Evolutionary conservation across 2,888 invertebrate genomes (phyloP).

Genomic region (Leptinotarsa peninsularis): DNA sequence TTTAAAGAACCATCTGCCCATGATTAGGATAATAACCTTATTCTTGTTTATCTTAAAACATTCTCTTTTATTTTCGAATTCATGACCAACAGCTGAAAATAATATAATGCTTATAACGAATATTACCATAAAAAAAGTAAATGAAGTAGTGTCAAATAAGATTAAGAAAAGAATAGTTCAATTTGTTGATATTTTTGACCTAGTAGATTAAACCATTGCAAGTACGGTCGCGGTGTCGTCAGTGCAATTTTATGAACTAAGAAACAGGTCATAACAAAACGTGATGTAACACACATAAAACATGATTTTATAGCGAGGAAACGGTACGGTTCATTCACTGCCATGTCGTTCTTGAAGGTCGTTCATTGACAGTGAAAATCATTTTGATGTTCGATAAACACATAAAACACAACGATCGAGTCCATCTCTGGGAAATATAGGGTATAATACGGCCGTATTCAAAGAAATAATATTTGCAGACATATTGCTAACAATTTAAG

Average conservation of each 20-base stretch:
- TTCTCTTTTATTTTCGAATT: too few species aligned
- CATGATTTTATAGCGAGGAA: conserved; percentile 65
- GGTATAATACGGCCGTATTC: neutral
- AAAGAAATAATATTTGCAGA: neutral
- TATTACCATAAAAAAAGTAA: too few species aligned
- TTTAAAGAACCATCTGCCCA: too few species aligned
- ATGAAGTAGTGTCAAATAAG: too few species aligned
- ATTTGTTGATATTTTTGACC: neutral
- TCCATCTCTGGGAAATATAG: neutral
- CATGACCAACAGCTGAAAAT: too few species aligned
- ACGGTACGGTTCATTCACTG: conserved; percentile 63
- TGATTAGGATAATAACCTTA: too few species aligned
- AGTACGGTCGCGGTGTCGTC: conserved; percentile 35
- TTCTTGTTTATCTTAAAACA: too few species aligned
- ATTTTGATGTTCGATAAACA: conserved; percentile 46
- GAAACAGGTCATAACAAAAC: conserved; percentile 59
- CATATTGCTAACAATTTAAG: too few species aligned
- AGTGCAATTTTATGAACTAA: conserved; percentile 48
- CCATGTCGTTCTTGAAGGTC: conserved; percentile 62
- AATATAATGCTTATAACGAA: too few species aligned
- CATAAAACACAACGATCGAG: conserved; percentile 5
- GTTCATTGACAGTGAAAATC: conserved; percentile 65
- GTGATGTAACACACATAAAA: conserved; percentile 65
- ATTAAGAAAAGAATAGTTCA: neutral
- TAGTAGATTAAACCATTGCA: neutral